Evolutionary conservation across 2,113 vertebrate genomes (phyloP), one percentile per base, ranked within the genome.

Genomic region (Anguilla rostrata): DNA sequence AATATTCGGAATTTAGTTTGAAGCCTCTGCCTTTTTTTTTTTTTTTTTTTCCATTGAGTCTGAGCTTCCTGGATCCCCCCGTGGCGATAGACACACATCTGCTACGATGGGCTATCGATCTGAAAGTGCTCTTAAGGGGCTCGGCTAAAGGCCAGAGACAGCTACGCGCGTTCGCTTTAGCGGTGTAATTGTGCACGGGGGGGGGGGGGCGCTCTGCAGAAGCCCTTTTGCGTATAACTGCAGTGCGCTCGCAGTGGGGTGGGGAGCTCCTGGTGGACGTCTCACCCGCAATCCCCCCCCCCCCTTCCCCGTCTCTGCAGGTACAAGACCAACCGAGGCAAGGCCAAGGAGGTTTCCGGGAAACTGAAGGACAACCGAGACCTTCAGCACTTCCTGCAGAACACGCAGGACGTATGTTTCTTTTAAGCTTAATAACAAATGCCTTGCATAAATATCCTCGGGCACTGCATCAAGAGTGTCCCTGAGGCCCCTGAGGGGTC

Each of bases 371-470:
- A 99, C 92, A 99, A 99, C 93, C 94, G 96, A 0, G 97, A 96
- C 85, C 95, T 99, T 63, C 97, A 97, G 91, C 95, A 96, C 89
- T 99, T 99, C 92, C 94, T 99, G 82, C 98, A 98, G 92, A 97
- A 97, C 92, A 97, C 98, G 86, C 97, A 96, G 40, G 98, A 99
- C 96, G 98, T 99, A 91, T 95, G 96, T 94, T 82, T 84, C 84
- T 2, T 41, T 2, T 66, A 85, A 63, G n/a, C 88, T 88, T 83
- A 53, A 53, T 12, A 14, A 82, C 9, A 40, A 18, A 41, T 26
- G 34, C 22, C 34, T 20, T 41, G 39, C 14, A 16, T 71, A 71
- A 16, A 39, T 40, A 75, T 22, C 5, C 40, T 22, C 18, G 16
- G 12, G 4, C 46, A 26, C 60, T 26, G 18, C 60, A 66, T 66